Evolutionary conservation across 2,797 vertebrate genomes (phyloP).

Genomic region (Sebastes minor): DNA sequence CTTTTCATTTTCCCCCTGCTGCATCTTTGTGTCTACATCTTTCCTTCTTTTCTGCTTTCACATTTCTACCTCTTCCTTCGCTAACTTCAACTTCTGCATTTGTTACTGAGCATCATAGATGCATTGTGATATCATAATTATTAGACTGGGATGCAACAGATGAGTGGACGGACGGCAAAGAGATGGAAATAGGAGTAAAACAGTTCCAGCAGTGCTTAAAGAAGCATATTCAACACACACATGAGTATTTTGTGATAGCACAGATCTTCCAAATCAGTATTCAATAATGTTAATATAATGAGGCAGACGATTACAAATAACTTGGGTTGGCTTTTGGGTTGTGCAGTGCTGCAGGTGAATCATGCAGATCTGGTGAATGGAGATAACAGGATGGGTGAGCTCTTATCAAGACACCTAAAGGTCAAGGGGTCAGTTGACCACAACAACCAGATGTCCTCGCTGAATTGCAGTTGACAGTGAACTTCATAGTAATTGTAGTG

Average conservation of each 20-base stretch:
- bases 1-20: background rate
- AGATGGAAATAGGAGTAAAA: background rate
- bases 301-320: background rate
- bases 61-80: background rate
- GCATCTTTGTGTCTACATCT: slow-evolving; percentile 1
- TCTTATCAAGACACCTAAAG: background rate
- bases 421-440: background rate
- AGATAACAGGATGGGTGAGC: background rate
- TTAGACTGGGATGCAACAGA: background rate
- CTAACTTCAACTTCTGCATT: background rate
- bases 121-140: background rate
- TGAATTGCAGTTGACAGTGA: background rate
- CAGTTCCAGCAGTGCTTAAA: background rate
- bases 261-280: background rate
- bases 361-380: background rate
- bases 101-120: background rate
- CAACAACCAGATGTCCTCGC: background rate
- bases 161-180: background rate
- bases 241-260: background rate
- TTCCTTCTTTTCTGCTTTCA: background rate
- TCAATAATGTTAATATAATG: background rate
- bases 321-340: background rate
- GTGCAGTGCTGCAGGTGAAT: background rate
- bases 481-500: background rate
- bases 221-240: background rate